Evolutionary conservation across 2,113 vertebrate genomes (phyloP).

Genomic region (Grammomys surdaster): DNA sequence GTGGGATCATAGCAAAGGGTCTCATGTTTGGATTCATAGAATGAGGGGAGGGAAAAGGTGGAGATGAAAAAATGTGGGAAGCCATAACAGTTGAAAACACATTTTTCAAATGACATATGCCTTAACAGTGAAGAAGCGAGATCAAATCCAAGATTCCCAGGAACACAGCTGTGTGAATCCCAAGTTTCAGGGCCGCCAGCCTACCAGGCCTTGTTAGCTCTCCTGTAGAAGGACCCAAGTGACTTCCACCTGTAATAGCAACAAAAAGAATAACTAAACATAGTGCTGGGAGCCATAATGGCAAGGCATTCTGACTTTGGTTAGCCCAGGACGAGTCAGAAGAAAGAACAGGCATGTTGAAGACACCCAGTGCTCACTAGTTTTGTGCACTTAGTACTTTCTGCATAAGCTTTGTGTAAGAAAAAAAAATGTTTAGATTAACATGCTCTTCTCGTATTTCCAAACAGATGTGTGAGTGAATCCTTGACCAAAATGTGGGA

Average conservation of each 20-base stretch:
- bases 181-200: neutral
- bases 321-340: neutral
- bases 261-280: neutral
- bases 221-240: neutral
- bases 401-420: neutral
- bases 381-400: neutral
- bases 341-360: slow-evolving; percentile 11
- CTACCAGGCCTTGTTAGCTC: neutral
- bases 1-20: neutral
- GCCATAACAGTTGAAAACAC: neutral
- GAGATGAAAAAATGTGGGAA: too few species aligned
- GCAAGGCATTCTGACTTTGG: neutral
- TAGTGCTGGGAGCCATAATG: neutral
- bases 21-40: neutral
- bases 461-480: neutral
- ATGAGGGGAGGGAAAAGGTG: neutral
- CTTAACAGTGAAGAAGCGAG: neutral
- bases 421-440: neutral
- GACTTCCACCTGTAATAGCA: neutral
- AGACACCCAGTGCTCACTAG: neutral
- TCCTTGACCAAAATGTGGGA: neutral
- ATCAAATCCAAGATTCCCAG: neutral
- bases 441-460: neutral
- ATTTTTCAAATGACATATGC: neutral
- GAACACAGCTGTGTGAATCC: neutral